Evolutionary conservation across 1,140 invertebrate species (phyloP).

Genomic region (Gyrodactylus salaris): DNA sequence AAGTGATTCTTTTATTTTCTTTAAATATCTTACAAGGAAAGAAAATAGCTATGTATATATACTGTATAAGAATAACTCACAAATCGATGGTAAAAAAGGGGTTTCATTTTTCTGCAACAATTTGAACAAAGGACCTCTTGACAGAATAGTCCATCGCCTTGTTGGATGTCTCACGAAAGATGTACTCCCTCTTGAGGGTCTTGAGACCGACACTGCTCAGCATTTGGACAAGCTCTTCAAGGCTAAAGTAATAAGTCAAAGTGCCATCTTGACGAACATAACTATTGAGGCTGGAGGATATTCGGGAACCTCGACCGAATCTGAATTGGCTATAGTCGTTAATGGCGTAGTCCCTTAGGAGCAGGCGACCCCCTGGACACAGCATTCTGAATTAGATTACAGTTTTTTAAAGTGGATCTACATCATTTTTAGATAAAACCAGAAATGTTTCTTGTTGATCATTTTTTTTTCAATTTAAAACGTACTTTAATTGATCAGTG

Average conservation of each 20-base stretch:
- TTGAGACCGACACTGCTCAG: background rate
- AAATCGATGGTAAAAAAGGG: too few relatives aligned
- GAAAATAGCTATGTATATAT: too few relatives aligned
- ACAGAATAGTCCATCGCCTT: conserved; percentile 58
- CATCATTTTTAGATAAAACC: background rate
- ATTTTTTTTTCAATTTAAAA: background rate
- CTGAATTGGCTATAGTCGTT: conserved; percentile 21
- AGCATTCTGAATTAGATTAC: conserved; percentile 17
- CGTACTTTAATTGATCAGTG: background rate
- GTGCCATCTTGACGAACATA: conserved; percentile 22
- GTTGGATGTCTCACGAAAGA: conserved; percentile 52
- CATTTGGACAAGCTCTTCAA: conserved; percentile 7
- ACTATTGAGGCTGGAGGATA: conserved; percentile 23
- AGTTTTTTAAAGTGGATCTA: background rate
- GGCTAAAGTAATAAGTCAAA: conserved; percentile 17
- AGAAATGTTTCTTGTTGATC: background rate
- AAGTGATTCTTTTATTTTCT: too few relatives aligned
- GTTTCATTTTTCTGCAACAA: background rate
- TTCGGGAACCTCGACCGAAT: conserved; percentile 62
- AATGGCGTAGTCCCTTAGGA: conserved; percentile 20
- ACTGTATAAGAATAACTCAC: too few relatives aligned
- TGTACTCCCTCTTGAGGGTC: conserved; percentile 23
- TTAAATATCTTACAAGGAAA: too few relatives aligned
- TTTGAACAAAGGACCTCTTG: conserved; percentile 56
- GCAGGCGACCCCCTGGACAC: conserved; percentile 15